phyloP scores from a whole-genome alignment of 2,888 invertebrate genomes.

The Nymphalis urticae region DNA sequence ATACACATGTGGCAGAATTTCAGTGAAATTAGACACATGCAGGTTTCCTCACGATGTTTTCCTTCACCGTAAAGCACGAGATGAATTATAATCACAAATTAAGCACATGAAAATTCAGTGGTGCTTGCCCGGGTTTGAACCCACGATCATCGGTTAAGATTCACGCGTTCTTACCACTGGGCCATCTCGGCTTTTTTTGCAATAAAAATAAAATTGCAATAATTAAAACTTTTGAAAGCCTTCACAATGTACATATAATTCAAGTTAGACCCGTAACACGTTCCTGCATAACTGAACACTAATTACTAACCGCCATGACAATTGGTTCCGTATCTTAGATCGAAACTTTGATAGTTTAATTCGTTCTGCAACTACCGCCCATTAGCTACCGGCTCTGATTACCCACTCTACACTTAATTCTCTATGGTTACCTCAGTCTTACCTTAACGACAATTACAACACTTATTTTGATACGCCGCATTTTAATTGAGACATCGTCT shows the following conservation, averaged over 20 bases:
- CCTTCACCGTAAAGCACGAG: no score
- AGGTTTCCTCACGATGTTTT: no score
- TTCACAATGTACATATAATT: neutral
- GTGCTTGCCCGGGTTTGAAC: no score
- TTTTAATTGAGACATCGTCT: conserved; percentile 55
- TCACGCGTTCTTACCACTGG: no score
- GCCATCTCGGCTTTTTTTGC: no score
- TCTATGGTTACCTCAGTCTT: conserved; percentile 64
- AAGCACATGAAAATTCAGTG: no score
- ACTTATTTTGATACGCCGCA: conserved; percentile 62
- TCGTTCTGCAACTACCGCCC: conserved; percentile 66
- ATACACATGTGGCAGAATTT: no score
- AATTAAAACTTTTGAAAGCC: no score
- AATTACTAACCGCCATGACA: conserved; percentile 31
- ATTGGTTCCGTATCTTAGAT: conserved; percentile 54
- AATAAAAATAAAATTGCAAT: no score
- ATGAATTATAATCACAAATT: no score
- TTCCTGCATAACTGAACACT: conserved; percentile 7
- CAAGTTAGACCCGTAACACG: neutral
- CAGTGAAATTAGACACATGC: no score
- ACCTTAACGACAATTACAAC: conserved; percentile 71
- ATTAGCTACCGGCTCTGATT: conserved; percentile 55
- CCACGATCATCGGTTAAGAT: no score
- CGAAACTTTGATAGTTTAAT: conserved; percentile 39
- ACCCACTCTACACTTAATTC: conserved; percentile 58